These are phyloP conservation scores for Leucoraja ocellata DNA, from an alignment of 2,797 vertebrate species.

Conservation along the genomic window DNA sequence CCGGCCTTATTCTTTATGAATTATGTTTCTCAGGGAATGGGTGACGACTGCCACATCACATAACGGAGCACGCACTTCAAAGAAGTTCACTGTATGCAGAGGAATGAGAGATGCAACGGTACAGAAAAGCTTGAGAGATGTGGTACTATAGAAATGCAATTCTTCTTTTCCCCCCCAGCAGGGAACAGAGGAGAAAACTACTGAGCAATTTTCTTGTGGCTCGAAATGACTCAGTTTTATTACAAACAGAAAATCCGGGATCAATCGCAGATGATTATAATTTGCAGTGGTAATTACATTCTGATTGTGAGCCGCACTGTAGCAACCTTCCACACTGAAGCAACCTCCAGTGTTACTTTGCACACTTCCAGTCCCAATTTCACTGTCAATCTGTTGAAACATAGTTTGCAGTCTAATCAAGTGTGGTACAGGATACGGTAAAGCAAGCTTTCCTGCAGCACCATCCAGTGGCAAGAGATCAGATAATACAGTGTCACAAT, in stretches of 20 bases:
- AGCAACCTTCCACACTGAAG: not conserved
- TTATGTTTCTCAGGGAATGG: not conserved
- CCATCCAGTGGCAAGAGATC: slow-evolving; percentile 25
- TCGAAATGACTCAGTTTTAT: not conserved
- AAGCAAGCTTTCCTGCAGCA: not conserved
- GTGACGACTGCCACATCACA: not conserved
- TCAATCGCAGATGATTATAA: not conserved
- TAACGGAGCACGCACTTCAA: not conserved
- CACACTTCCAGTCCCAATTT: not conserved
- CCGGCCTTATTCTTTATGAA: not conserved
- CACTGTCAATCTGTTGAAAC: not conserved
- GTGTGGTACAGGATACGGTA: not conserved
- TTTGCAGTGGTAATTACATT: not conserved
- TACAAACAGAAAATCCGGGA: not conserved
- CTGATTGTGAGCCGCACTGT: too few species aligned
- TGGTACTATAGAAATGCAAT: not conserved
- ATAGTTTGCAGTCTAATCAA: not conserved
- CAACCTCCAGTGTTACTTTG: not conserved
- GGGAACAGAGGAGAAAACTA: not conserved
- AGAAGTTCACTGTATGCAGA: not conserved
- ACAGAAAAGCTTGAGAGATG: too few species aligned
- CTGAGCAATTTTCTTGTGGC: not conserved
- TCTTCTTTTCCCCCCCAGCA: not conserved
- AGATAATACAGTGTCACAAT: not conserved
- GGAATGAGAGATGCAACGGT: not conserved